These are phyloP conservation scores for Aplochiton taeniatus DNA, from an alignment of 2,797 vertebrate species.

Conservation along the genomic window DNA sequence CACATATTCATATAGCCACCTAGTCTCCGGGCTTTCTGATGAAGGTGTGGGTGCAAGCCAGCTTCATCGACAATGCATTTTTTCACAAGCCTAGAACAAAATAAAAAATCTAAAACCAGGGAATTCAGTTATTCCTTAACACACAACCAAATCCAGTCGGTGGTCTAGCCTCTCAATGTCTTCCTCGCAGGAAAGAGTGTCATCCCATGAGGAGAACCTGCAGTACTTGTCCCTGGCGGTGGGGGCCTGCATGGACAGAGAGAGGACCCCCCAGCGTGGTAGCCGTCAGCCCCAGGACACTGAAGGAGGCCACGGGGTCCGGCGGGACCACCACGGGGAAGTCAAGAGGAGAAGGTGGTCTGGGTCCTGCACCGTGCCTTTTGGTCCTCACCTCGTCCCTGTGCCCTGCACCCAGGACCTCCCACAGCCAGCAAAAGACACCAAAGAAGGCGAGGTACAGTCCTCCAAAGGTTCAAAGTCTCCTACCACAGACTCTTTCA, in stretches of 20 bases:
- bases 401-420: conserved; percentile 61
- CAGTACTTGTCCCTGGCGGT: conserved; percentile 85
- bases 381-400: conserved; percentile 81
- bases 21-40: no score
- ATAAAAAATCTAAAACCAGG: no score
- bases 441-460: not conserved
- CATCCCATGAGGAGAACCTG: conserved; percentile 86
- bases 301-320: conserved; percentile 30
- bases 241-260: conserved; percentile 62
- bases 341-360: conserved; percentile 9
- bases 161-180: conserved; percentile 1
- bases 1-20: no score
- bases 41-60: no score
- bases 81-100: no score
- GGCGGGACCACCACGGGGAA: conserved; percentile 55
- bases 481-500: not conserved
- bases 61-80: no score
- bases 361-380: conserved; percentile 52
- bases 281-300: not conserved
- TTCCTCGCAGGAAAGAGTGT: conserved; percentile 76
- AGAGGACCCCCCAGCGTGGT: not conserved
- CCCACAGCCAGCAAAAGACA: not conserved
- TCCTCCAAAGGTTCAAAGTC: not conserved
- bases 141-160: no score
- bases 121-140: no score